These are phyloP conservation scores for Catostomus latipinnis DNA, from an alignment of 2,797 vertebrate species.

Conservation along the genomic window DNA sequence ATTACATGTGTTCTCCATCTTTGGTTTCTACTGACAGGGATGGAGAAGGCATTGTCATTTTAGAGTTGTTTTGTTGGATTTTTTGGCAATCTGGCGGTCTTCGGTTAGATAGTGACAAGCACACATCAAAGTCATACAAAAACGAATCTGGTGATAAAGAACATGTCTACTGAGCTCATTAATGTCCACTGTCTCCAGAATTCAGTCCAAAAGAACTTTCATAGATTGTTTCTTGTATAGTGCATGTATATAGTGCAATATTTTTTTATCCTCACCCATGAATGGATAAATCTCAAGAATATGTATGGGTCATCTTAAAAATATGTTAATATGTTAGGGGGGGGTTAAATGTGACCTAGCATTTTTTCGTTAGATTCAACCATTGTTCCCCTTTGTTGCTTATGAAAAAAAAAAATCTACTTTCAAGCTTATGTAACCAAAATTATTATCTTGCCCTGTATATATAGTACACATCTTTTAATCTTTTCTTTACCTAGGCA, in stretches of 20 bases:
- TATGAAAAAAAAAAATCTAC: not conserved
- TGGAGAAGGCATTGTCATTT: not conserved
- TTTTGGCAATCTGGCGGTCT: not conserved
- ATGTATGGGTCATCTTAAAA: too few species aligned
- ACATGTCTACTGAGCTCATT: not conserved
- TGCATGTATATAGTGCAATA: too few species aligned
- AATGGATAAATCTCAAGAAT: too few species aligned
- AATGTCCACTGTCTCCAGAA: too few species aligned
- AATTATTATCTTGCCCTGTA: too few species aligned
- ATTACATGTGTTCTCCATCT: not conserved
- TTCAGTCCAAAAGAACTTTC: too few species aligned
- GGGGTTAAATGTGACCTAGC: too few species aligned
- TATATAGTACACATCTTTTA: not conserved
- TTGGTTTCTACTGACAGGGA: not conserved
- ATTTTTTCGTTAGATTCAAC: too few species aligned
- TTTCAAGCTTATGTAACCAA: not conserved
- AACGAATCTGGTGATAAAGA: not conserved
- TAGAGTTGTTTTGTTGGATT: not conserved
- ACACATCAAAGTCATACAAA: not conserved
- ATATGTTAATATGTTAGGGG: too few species aligned
- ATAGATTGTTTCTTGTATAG: too few species aligned
- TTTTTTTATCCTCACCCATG: too few species aligned
- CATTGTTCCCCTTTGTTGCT: too few species aligned
- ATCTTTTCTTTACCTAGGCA: constrained; percentile 76
- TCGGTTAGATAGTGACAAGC: not conserved